A percentile compares a stretch with the other conserved stretches of the same genome.
These are phyloP conservation scores for Cephus spinipes DNA, from an alignment of 2,888 invertebrate genomes.

Conservation along the genomic window DNA sequence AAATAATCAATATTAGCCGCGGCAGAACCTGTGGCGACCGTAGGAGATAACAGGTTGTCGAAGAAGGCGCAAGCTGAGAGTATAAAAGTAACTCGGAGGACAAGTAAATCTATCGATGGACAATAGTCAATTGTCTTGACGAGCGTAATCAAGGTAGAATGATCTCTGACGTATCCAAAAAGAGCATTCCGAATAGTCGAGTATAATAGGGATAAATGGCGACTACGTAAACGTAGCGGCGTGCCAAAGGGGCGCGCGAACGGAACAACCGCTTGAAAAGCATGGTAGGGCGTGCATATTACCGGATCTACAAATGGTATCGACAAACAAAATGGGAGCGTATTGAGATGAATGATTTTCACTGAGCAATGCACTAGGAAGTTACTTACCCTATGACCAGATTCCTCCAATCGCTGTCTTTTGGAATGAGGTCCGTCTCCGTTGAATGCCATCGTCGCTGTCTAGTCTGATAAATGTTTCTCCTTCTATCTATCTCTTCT, in stretches of 20 bases:
- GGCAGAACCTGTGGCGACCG: conserved; percentile 23
- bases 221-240: conserved; percentile 30
- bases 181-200: neutral
- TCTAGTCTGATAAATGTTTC: conserved; percentile 1
- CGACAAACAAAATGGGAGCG: neutral
- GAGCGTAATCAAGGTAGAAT: neutral
- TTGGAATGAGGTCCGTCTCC: conserved; percentile 68
- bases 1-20: conserved; percentile 46
- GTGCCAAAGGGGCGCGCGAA: conserved; percentile 12
- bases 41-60: conserved; percentile 54
- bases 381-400: conserved; percentile 62
- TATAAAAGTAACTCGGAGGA: neutral
- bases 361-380: neutral
- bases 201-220: conserved; percentile 45
- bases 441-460: conserved; percentile 66
- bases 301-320: neutral
- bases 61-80: conserved; percentile 7
- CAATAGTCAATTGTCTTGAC: neutral
- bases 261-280: neutral
- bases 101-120: neutral
- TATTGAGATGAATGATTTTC: neutral
- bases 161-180: neutral
- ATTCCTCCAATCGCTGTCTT: conserved; percentile 65
- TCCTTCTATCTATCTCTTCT: neutral
- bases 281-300: neutral